phyloP scores from a whole-genome alignment of 2,888 invertebrate species.

The Gibbula magus region DNA sequence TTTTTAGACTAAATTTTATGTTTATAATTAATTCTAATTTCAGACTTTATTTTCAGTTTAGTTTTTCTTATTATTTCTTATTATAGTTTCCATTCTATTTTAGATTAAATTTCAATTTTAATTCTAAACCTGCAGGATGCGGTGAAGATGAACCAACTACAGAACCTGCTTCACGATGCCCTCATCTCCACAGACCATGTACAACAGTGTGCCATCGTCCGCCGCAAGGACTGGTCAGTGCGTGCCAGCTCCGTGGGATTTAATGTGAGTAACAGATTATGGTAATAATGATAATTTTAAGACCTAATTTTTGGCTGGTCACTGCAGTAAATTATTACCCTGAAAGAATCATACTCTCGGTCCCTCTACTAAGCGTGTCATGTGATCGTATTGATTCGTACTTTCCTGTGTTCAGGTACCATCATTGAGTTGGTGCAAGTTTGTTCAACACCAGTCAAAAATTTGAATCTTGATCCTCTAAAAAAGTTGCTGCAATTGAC shows the following conservation, averaged over 20 bases:
- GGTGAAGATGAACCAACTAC: conserved; percentile 74
- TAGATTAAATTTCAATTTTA: not conserved
- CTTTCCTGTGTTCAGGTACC: too few relatives aligned
- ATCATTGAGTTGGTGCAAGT: too few relatives aligned
- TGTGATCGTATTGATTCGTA: too few relatives aligned
- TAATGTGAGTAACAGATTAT: conserved; percentile 57
- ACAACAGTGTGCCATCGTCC: conserved; percentile 72
- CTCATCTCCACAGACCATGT: conserved; percentile 74
- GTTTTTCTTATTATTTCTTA: not conserved
- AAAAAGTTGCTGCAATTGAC: too few relatives aligned
- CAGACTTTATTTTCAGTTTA: not conserved
- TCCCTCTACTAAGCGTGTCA: too few relatives aligned
- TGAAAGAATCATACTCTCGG: too few relatives aligned
- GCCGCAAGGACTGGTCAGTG: conserved; percentile 67
- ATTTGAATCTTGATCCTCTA: too few relatives aligned
- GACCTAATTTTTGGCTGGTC: too few relatives aligned
- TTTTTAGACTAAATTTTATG: not conserved
- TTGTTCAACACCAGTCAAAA: too few relatives aligned
- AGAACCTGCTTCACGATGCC: conserved; percentile 74
- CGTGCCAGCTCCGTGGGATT: conserved; percentile 73
- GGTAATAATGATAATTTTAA: too few relatives aligned
- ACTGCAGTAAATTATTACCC: too few relatives aligned
- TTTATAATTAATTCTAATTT: too few relatives aligned
- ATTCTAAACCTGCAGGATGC: conserved; percentile 57
- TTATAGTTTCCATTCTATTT: not conserved